These are phyloP conservation scores for Actenoides hombroni DNA, from an alignment of 2,113 vertebrate genomes.

Conservation along the genomic window DNA sequence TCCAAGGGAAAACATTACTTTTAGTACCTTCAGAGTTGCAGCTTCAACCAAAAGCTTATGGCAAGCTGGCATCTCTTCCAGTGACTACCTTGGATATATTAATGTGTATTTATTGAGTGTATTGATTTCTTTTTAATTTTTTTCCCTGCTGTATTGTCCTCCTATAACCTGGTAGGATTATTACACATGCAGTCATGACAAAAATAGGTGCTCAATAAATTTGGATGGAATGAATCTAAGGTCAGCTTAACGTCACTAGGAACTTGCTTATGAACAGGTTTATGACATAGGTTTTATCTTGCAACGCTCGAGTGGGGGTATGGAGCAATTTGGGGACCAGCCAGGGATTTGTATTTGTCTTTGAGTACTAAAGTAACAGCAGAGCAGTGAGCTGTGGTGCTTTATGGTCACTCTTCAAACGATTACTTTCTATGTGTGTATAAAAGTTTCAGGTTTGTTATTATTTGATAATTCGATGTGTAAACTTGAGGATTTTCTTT, in stretches of 20 bases:
- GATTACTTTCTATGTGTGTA: background rate
- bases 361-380: background rate
- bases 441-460: constrained; percentile 35
- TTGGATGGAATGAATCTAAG: background rate
- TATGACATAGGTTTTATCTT: background rate
- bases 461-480: constrained; percentile 16
- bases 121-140: background rate
- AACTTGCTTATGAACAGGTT: background rate
- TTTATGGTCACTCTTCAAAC: background rate
- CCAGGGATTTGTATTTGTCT: background rate
- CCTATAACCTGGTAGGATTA: background rate
- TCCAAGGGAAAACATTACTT: background rate
- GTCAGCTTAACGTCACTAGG: background rate
- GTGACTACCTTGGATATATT: background rate
- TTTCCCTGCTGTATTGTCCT: background rate
- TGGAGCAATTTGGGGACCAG: background rate
- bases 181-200: background rate
- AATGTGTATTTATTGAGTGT: background rate
- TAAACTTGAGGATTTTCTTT: constrained; percentile 42
- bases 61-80: background rate
- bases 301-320: background rate
- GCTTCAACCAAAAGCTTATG: background rate
- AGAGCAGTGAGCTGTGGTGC: background rate
- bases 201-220: constrained; percentile 1
- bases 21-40: background rate